Base-by-base conservation (phyloP, 1,140 invertebrate species). In the Leptonema lineaticorne region DNA sequence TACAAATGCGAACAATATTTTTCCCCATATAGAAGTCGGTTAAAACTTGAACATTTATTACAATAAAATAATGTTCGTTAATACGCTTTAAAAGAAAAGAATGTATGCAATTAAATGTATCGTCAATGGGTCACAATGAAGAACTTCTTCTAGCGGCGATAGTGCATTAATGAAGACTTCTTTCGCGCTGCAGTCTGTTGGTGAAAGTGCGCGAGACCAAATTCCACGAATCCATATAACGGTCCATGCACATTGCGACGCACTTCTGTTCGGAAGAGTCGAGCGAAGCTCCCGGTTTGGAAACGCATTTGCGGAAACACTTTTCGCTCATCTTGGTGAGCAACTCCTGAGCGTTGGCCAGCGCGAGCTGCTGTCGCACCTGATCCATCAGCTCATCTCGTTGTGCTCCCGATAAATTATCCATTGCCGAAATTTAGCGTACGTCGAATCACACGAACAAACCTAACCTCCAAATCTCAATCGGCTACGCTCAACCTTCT, bases 221-320 rank as follows among this genome's bases (percentile, higher is more conserved):
- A 82, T 95, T 94, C 88, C 92, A 96, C 5, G 95, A 88, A 79
- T 98, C 96, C 91, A 98, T 96, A 82, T 96, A 98, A 73, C 95
- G 86, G 79, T 98, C 95, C 94, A 97, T 97, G 79, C 95, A 97
- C 93, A 97, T 95, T 11, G 94, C 92, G 71, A 98, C 86, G 81
- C 96, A 98, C 90, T 97, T 97, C 89, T 96, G 93, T 87, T 98
- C 95, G 0, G 92, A 93, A 78, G 86, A 94, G 79, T 95, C 94
- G 69, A 98, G 79, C 8, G 91, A 89, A 14, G 89, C 89, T n/a
- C 96, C 95, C 14, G 96, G 96, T 78, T 94, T 96, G 56, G 79
- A 78, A 70, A 98, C 89, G 80, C 96, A 98, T 77, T 97, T 97
- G 78, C 92, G 93, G 76, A 97, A 98, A 82, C 96, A 98, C 82